Percentiles rank a stretch among this genome's conserved stretches.
phyloP scores from a whole-genome alignment of 2,888 invertebrate genomes.

The Gasteruption jaculator region DNA sequence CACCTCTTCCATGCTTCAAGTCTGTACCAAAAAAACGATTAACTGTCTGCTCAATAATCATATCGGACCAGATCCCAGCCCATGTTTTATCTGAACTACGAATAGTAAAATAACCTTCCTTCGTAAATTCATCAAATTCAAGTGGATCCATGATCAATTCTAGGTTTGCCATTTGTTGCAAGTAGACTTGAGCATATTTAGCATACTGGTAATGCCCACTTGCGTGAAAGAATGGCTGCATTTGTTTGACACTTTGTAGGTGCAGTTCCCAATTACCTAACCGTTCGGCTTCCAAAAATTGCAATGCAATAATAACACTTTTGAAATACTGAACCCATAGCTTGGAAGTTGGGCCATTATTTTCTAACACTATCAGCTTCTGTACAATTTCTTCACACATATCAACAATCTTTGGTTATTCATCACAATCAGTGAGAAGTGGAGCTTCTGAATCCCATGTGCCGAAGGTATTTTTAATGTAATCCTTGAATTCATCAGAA shows the following conservation, averaged over 20 bases:
- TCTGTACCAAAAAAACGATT: conserved; percentile 26
- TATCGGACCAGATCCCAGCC: conserved; percentile 24
- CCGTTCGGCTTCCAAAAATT: conserved; percentile 29
- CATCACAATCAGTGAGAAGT: background rate
- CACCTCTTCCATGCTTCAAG: conserved; percentile 24
- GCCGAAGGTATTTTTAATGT: too few species aligned
- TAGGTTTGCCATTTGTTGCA: conserved; percentile 32
- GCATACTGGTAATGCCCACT: conserved; percentile 35
- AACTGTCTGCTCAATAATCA: conserved; percentile 25
- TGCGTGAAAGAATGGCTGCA: conserved; percentile 32
- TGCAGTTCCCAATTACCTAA: conserved; percentile 26
- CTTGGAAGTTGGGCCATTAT: conserved; percentile 17
- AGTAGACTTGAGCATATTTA: conserved; percentile 31
- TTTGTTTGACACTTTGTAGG: conserved; percentile 25
- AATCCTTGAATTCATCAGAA: too few species aligned
- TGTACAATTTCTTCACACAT: too few species aligned
- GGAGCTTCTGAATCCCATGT: background rate
- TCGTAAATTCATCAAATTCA: conserved; percentile 20
- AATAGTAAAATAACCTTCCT: conserved; percentile 22
- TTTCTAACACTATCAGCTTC: too few species aligned
- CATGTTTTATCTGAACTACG: conserved; percentile 23
- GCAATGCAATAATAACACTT: conserved; percentile 17
- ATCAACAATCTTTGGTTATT: conserved; percentile 4
- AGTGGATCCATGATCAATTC: conserved; percentile 16
- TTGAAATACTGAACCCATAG: conserved; percentile 24